phyloP scores from a whole-genome alignment of 2,888 invertebrate genomes.

The Nasonia oneida region DNA sequence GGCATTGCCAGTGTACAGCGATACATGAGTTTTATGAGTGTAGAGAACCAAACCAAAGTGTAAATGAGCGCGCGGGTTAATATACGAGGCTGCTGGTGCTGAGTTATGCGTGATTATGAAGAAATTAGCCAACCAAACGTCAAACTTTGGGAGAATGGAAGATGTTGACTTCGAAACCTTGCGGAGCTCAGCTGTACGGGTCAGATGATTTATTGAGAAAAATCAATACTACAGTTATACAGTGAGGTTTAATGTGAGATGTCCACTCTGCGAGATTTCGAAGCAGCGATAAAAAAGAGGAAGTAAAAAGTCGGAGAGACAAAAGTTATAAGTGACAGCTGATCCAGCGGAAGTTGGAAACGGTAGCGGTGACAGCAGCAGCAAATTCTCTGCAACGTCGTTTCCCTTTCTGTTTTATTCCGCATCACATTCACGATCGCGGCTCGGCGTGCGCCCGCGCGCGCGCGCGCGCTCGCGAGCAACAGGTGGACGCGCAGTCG shows the following conservation, averaged over 20 bases:
- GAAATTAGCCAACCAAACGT: neutral
- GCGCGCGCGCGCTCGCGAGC: slow-evolving; percentile 24
- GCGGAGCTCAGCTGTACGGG: neutral
- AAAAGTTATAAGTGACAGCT: neutral
- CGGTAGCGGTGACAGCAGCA: neutral
- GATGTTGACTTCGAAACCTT: slow-evolving; percentile 16
- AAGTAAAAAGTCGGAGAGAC: neutral
- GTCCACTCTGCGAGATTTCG: neutral
- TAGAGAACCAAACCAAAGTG: neutral
- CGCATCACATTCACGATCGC: slow-evolving; percentile 6
- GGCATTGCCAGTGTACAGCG: too few species aligned
- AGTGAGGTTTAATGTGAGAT: neutral
- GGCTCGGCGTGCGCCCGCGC: neutral
- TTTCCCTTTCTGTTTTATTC: slow-evolving; percentile 14
- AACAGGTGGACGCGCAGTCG: slow-evolving; percentile 50
- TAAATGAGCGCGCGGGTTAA: neutral
- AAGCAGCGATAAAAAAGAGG: neutral
- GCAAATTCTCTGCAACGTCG: neutral
- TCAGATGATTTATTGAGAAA: too few species aligned
- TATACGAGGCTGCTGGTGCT: neutral
- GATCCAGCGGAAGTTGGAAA: neutral
- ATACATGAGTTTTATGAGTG: neutral
- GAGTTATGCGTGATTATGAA: neutral
- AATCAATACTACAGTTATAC: too few species aligned
- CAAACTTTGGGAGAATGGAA: neutral